Conservation (phyloP, 2,888 invertebrate genomes). For the Kryphioiulus occultus region DNA sequence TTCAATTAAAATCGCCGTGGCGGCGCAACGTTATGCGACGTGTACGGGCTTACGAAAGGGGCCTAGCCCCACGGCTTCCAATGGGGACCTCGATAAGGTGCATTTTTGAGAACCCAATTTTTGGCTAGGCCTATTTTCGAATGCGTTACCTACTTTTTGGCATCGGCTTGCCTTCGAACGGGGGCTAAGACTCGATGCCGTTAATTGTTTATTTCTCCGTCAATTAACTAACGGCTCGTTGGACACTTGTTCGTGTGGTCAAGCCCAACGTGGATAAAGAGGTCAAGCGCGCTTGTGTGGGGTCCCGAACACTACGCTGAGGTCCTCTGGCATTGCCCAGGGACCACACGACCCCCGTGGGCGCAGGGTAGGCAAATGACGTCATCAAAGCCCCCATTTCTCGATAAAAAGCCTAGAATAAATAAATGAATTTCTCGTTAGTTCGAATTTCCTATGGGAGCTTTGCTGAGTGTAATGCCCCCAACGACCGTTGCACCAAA, state of each 20-base stretch:
- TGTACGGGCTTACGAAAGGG: neutral
- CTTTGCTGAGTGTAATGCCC: too few relatives aligned
- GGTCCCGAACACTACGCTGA: neutral
- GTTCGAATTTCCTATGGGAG: too few relatives aligned
- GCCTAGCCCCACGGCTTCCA: neutral
- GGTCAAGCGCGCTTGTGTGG: neutral
- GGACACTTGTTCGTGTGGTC: neutral
- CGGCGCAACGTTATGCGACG: neutral
- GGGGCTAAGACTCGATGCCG: too few relatives aligned
- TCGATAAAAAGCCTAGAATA: too few relatives aligned
- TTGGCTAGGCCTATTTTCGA: neutral
- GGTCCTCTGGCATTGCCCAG: neutral
- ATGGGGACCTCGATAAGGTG: neutral
- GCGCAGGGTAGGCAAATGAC: too few relatives aligned
- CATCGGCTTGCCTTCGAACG: neutral
- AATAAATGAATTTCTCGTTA: too few relatives aligned
- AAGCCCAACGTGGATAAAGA: neutral
- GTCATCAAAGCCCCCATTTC: too few relatives aligned
- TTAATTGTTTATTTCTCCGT: too few relatives aligned
- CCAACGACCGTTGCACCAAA: too few relatives aligned
- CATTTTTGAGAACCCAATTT: neutral
- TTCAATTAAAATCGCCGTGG: neutral
- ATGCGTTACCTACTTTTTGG: neutral
- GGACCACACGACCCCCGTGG: neutral
- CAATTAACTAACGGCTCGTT: too few relatives aligned